A percentile compares a stretch with the other conserved stretches of the same genome.
Conservation (phyloP, 2,888 invertebrate genomes). For the Pseudococcus longispinus region DNA sequence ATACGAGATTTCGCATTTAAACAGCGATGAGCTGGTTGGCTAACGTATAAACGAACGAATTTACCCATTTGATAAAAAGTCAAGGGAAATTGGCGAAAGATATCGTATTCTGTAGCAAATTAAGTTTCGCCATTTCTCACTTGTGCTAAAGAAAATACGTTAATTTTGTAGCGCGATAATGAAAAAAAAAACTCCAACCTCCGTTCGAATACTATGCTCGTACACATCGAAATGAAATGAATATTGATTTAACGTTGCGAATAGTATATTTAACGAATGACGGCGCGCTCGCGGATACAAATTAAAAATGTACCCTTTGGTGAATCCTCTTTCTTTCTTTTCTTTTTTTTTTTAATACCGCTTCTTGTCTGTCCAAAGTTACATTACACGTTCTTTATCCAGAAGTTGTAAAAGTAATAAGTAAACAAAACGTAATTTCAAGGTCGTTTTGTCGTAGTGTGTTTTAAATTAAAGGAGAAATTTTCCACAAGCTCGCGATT, state of each 20-base stretch:
- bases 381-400: neutral
- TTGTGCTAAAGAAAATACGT: neutral
- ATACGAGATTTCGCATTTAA: conserved; percentile 5
- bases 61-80: neutral
- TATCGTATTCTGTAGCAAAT: neutral
- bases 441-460: neutral
- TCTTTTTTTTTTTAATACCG: neutral
- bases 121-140: conserved; percentile 2
- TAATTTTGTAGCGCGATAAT: neutral
- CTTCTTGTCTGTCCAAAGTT: neutral
- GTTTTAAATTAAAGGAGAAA: neutral
- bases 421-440: conserved; percentile 32
- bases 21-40: neutral
- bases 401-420: conserved; percentile 9
- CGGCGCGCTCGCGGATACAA: neutral
- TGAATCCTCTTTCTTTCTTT: neutral
- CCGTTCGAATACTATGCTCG: neutral
- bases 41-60: neutral
- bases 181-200: neutral
- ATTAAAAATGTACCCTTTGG: conserved; percentile 32
- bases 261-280: neutral
- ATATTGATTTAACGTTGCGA: conserved; percentile 23
- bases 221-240: conserved; percentile 3
- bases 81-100: neutral
- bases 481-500: neutral